Evolutionary conservation across 1,140 invertebrate genomes (phyloP).

Genomic region (Ladona fulva): DNA sequence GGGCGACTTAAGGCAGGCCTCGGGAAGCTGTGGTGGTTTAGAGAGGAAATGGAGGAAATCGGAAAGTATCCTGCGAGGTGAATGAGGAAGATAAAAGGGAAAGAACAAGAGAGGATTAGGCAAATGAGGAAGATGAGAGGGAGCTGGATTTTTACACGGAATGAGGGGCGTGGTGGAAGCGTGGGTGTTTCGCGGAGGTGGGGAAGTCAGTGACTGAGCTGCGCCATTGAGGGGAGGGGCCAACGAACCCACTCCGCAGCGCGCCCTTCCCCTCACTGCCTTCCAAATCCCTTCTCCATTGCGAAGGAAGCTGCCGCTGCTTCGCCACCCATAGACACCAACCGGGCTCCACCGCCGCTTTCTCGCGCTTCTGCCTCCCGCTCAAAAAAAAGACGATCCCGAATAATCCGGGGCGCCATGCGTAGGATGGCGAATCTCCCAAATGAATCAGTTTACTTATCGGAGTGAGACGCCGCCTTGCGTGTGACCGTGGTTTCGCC

Average conservation of each 20-base stretch:
- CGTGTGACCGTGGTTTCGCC: too few species aligned
- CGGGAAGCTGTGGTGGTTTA: too few species aligned
- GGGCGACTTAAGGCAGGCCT: too few species aligned
- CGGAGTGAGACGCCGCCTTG: too few species aligned
- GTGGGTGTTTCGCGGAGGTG: neutral
- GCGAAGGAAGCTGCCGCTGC: neutral
- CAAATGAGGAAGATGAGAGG: neutral
- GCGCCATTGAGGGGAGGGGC: conserved; percentile 3
- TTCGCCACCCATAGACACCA: neutral
- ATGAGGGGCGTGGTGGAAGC: neutral
- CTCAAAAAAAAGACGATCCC: too few species aligned
- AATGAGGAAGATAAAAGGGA: neutral
- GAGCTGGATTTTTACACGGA: neutral
- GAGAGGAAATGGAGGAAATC: too few species aligned
- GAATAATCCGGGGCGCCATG: too few species aligned
- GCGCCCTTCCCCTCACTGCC: neutral
- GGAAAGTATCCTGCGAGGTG: too few species aligned
- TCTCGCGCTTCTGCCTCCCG: too few species aligned
- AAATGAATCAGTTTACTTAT: too few species aligned
- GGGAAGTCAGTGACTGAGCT: neutral
- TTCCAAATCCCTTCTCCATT: neutral
- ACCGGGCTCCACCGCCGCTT: neutral
- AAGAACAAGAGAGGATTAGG: neutral
- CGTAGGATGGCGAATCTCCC: too few species aligned
- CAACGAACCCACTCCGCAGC: neutral